A percentile compares a stretch with the other conserved stretches of the same genome.
Evolutionary conservation across 1,140 invertebrate species (phyloP).

Genomic region (Helicoverpa armigera): DNA sequence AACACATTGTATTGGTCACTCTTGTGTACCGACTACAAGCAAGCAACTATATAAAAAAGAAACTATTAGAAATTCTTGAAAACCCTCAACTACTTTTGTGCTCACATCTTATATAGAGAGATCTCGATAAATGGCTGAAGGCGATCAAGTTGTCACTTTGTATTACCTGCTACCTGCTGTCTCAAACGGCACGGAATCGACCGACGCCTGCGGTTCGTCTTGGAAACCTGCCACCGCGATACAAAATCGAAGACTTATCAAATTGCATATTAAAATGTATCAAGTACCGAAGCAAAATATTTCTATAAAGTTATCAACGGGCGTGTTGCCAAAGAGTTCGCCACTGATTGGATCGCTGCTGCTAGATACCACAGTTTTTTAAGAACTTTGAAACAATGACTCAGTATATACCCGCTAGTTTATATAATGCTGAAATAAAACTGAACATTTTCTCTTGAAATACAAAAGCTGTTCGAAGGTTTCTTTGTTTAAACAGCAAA

Average conservation of each 20-base stretch:
- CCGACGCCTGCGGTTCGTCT: not conserved
- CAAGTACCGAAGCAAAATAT: constrained; percentile 29
- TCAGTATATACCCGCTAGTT: constrained; percentile 1
- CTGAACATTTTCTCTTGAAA: constrained; percentile 30
- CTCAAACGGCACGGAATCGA: not conserved
- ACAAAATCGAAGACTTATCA: constrained; percentile 26
- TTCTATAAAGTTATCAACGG: constrained; percentile 33
- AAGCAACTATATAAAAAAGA: too few species aligned
- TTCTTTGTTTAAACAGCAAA: constrained; percentile 1
- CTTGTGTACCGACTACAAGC: too few species aligned
- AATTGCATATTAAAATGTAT: constrained; percentile 26
- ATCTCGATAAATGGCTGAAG: not conserved
- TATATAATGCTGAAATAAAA: constrained; percentile 1
- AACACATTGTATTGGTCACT: too few species aligned
- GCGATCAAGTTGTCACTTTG: not conserved
- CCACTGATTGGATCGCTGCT: constrained; percentile 30
- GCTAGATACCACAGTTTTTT: constrained; percentile 11
- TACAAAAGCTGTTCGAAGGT: not conserved
- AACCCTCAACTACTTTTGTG: too few species aligned
- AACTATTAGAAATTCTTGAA: too few species aligned
- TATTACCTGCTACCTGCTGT: not conserved
- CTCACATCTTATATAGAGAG: not conserved
- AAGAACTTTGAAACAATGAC: constrained; percentile 29
- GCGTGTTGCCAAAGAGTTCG: constrained; percentile 21
- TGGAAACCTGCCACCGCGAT: constrained; percentile 32